These are phyloP conservation scores for Papilio glaucus DNA, from an alignment of 1,140 invertebrate genomes.

Conservation along the genomic window DNA sequence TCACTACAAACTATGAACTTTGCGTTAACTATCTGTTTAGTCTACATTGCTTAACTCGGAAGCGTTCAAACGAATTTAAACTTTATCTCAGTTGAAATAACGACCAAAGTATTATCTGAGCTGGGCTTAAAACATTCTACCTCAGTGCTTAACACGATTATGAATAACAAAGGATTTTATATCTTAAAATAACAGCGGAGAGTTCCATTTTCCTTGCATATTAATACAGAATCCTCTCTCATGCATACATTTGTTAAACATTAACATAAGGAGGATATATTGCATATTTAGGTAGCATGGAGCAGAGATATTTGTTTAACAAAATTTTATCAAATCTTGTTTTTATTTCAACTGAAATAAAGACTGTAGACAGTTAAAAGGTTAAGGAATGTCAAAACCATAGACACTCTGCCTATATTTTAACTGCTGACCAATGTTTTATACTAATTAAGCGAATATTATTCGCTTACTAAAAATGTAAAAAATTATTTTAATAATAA, in stretches of 20 bases:
- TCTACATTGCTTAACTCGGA: conserved; percentile 43
- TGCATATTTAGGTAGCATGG: conserved; percentile 23
- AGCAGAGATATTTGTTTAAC: conserved; percentile 11
- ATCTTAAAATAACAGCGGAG: background rate
- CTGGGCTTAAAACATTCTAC: conserved; percentile 23
- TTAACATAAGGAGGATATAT: conserved; percentile 30
- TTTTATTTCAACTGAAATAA: too few species aligned
- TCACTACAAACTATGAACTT: conserved; percentile 41
- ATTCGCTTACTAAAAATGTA: too few species aligned
- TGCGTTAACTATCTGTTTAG: conserved; percentile 48
- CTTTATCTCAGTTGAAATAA: background rate
- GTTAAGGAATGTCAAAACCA: too few species aligned
- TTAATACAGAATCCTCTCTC: conserved; percentile 23
- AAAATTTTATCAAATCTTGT: background rate
- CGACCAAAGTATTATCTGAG: background rate
- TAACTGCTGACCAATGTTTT: too few species aligned
- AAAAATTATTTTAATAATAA: too few species aligned
- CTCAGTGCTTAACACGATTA: conserved; percentile 29
- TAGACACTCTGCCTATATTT: too few species aligned
- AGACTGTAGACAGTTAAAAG: too few species aligned
- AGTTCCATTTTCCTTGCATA: conserved; percentile 16
- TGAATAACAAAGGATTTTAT: conserved; percentile 20
- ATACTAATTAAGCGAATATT: too few species aligned
- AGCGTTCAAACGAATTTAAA: conserved; percentile 27
- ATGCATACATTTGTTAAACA: conserved; percentile 6